These are phyloP conservation scores for Ctena decussata DNA, from an alignment of 2,888 invertebrate genomes.

Conservation along the genomic window DNA sequence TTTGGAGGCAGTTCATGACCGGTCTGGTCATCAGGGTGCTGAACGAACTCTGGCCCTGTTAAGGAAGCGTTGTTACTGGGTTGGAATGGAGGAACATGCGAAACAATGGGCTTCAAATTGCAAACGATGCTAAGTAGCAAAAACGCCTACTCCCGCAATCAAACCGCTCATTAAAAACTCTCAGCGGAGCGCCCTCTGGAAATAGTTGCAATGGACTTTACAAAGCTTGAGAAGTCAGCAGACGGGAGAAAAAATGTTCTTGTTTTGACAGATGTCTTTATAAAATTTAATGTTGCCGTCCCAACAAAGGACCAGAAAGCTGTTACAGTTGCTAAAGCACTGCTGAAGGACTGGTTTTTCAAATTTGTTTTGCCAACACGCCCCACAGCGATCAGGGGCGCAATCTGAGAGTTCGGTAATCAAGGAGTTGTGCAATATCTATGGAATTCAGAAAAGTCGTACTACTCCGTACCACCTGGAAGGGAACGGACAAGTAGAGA, in stretches of 20 bases:
- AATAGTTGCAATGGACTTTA: constrained; percentile 62
- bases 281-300: constrained; percentile 47
- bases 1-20: constrained; percentile 53
- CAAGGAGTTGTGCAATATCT: neutral
- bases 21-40: constrained; percentile 56
- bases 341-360: neutral
- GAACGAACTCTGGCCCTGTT: constrained; percentile 54
- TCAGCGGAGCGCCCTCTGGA: constrained; percentile 51
- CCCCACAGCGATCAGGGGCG: neutral
- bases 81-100: constrained; percentile 42
- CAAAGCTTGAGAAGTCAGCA: constrained; percentile 51
- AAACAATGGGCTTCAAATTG: constrained; percentile 42
- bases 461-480: neutral
- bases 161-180: constrained; percentile 42
- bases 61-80: constrained; percentile 55
- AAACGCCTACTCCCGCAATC: constrained; percentile 24
- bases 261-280: constrained; percentile 56
- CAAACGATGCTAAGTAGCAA: constrained; percentile 48
- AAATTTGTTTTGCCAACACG: neutral
- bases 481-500: neutral
- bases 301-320: constrained; percentile 17
- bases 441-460: neutral
- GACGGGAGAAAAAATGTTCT: constrained; percentile 57
- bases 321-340: neutral
- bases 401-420: neutral